Base-by-base conservation (phyloP, 2,113 vertebrate species). In the Choloepus hoffmanni region DNA sequence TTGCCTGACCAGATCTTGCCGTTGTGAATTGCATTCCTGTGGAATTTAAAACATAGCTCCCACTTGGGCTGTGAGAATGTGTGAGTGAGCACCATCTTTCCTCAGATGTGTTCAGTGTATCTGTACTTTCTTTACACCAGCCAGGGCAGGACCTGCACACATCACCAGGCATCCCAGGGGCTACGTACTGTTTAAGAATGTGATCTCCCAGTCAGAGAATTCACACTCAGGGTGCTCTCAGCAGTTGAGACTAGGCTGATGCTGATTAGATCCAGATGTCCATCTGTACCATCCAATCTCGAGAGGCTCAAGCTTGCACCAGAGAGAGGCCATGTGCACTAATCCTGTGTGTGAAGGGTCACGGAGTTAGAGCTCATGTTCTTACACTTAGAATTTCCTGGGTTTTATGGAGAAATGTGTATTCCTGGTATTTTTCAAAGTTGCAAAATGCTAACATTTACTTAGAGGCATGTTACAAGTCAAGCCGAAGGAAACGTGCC, bases 391-490 rank as follows among this genome's bases (percentile, higher is more conserved):
- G 30, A 78, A 62, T 90, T 89, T 76, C 48, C 85, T 82, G 87
- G 48, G 24, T 40, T 92, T 96, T 81, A 89, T 68, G 48, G 87
- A 94, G 74, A 96, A 94, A 72, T 77, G 10, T 70, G 23, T 67
- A 96, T 82, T 86, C 72, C 79, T 93, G 72, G 63, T 91, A 67
- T 92, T 95, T 96, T 94, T 83, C 92, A 90, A 74, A 73, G 85
- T 92, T 96, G 33, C 88, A 96, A 95, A 95, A 72, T 13, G 19
- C 62, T 93, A 82, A 90, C 50, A 73, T 94, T 77, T 96, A 65
- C 83, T 94, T 95, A 93, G 85, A 84, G 33, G 93, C 0, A 3
- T 85, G 77, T 95, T 55, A 90, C 36, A 95, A 94, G 58, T 63
- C 60, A 95, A 97, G 68, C 68, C 43, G 72, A 95, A 92, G 72